Percentiles rank a stretch among this genome's conserved stretches.
Evolutionary conservation across 2,113 vertebrate species (phyloP).

Genomic region (Nycticebus coucang): DNA sequence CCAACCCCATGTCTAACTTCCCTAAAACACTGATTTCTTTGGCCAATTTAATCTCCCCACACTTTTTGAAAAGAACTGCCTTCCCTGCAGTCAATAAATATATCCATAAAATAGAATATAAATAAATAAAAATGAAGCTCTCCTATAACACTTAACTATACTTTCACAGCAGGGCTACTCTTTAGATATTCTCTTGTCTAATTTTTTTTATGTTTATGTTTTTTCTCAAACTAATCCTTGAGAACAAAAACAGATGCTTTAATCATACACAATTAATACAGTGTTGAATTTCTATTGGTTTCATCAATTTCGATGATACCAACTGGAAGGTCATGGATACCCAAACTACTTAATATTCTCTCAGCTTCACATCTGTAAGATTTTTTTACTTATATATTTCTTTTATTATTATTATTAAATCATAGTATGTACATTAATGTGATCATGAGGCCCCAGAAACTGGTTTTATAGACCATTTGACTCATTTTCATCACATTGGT

Average conservation of each 20-base stretch:
- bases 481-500: no score
- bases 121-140: background rate
- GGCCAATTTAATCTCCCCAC: background rate
- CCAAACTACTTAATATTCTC: background rate
- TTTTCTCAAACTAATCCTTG: background rate
- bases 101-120: background rate
- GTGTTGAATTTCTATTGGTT: background rate
- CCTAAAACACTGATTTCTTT: background rate
- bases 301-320: background rate
- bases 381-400: background rate
- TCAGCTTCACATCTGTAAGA: background rate
- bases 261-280: background rate
- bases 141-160: rapidly evolving
- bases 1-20: background rate
- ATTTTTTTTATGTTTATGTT: background rate
- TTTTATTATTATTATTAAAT: background rate
- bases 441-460: no score
- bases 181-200: background rate
- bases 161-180: background rate
- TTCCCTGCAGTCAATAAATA: background rate
- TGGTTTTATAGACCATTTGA: no score
- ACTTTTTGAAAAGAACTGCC: background rate
- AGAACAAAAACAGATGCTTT: background rate
- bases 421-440: no score
- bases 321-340: no score